These are phyloP conservation scores for Trididemnum clinides DNA, from an alignment of 23 tunicate species.

Conservation along the genomic window DNA sequence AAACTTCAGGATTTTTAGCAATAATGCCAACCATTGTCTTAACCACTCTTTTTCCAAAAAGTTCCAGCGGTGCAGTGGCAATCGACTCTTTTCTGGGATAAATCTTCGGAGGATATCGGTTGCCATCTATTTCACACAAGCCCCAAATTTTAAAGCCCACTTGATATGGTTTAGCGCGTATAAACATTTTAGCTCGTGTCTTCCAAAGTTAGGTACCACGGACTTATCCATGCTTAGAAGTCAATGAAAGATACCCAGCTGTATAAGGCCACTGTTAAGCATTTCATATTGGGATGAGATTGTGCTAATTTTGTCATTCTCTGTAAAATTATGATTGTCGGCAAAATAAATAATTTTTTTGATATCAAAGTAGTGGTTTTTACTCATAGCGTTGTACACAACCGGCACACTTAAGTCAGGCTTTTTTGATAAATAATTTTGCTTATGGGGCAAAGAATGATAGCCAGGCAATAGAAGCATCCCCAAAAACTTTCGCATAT, in stretches of 20 bases:
- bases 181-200: not conserved
- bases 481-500: not conserved
- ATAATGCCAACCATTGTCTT: constrained; percentile 1
- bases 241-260: not conserved
- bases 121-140: not conserved
- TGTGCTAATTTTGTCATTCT: not conserved
- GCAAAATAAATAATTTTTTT: not conserved
- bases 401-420: not conserved
- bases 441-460: not conserved
- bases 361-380: not conserved
- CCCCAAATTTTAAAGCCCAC: not conserved
- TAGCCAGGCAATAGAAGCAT: not conserved
- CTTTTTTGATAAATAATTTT: not conserved
- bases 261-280: not conserved
- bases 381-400: not conserved
- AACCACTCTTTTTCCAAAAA: not conserved
- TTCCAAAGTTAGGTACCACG: not conserved
- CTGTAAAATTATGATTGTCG: not conserved
- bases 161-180: not conserved
- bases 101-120: not conserved
- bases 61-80: not conserved
- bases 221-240: no score
- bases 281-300: not conserved
- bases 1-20: not conserved
- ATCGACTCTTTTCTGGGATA: not conserved